Base-by-base conservation (phyloP, 2,888 invertebrate species). In the Stenurella melanura region DNA sequence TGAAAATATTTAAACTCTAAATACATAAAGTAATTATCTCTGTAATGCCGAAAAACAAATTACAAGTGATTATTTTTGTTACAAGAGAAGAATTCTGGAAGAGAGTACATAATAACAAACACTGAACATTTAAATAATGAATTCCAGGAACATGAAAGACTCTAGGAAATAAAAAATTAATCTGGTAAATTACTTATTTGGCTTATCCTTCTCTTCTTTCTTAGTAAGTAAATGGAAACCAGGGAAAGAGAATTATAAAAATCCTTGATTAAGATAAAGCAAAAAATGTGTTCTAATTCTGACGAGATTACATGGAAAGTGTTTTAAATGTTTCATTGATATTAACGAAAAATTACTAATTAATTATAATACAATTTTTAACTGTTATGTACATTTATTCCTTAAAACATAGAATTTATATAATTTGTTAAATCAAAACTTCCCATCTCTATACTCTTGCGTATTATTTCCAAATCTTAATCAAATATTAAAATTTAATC, bases 1-100 rank as follows among this genome's bases (percentile, higher is more conserved):
- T 34, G 30, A 34, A 34, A 34, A 34, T 9, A 34, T 6, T 34
- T 34, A 34, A 34, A 34, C 30, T 9, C 30, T 34, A 34, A 34
- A 2, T 9, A 34, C 30, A 34, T 34, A 9, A 34, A 34, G 0
- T 7, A 34, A 34, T 34, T 34, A 34, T 34, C 30, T 34, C 30
- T 34, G 30, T 34, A 34, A 34, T 6, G 30, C 7, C 30, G 30
- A 34, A 34, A 26, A 26, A 34, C 7, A 26, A 87, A 86, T 9
- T 57, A 50, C 12, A 15, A 42, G 42, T 42, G 12, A 42, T 42
- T 42, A 42, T 42, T 42, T 42, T 42, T 42, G 42, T 3, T 15
- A 42, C 12, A 42, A 9, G 15, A 42, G 4, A 42, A 42, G 11
- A 15, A 42, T 42, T 12, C 15, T 15, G 42, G 15, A 42, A 12